Evolutionary conservation across 1,140 invertebrate genomes (phyloP).

Genomic region (Diuraphis noxia): DNA sequence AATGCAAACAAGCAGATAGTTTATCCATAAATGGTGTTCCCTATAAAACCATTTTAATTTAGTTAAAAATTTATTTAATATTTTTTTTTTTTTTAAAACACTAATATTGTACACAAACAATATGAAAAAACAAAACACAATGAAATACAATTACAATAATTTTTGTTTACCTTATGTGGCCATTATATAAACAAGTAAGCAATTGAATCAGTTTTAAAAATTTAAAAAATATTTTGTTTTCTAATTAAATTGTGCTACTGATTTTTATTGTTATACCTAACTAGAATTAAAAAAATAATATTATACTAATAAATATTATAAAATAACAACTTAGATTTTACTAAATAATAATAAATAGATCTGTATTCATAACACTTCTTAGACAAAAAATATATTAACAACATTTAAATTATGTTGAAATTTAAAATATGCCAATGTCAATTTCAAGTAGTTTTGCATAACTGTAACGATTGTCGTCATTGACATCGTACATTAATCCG

Average conservation of each 20-base stretch:
- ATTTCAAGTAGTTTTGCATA: neutral
- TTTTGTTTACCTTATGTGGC: neutral
- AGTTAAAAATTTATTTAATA: neutral
- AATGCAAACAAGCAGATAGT: conserved; percentile 91
- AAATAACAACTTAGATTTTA: neutral
- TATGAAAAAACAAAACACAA: neutral
- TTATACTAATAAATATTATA: neutral
- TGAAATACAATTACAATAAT: neutral
- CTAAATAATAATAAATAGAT: neutral
- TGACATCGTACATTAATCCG: too few relatives aligned
- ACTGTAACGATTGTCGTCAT: too few relatives aligned
- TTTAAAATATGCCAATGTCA: neutral
- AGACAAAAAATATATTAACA: neutral
- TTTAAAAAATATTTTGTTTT: neutral
- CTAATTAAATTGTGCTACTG: too few relatives aligned
- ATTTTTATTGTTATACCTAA: neutral
- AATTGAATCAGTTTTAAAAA: neutral
- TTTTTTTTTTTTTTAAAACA: too few relatives aligned
- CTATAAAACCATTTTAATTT: conserved; percentile 59
- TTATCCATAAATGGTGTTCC: conserved; percentile 98
- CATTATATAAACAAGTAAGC: neutral
- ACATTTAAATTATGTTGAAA: neutral
- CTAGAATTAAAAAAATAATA: neutral
- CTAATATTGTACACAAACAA: too few relatives aligned
- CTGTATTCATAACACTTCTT: neutral